Conservation (phyloP, 1,140 invertebrate genomes). For the Coelopa frigida region DNA sequence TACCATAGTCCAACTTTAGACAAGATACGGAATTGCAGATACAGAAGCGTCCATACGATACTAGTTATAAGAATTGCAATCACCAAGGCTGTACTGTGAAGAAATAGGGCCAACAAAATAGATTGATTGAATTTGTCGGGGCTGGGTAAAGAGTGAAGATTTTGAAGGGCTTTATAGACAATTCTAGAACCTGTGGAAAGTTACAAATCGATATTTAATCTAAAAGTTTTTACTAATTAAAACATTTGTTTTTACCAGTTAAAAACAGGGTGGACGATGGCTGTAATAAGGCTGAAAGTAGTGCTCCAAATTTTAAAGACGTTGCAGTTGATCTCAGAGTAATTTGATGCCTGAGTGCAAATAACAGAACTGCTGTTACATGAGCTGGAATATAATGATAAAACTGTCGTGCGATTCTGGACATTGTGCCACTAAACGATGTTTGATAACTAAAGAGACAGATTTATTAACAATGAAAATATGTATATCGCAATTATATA, state of each 20-base stretch:
- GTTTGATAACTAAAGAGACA: constrained; percentile 30
- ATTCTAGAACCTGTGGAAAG: constrained; percentile 25
- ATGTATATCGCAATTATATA: background rate
- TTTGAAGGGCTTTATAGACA: constrained; percentile 26
- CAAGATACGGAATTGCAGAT: constrained; percentile 25
- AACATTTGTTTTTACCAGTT: constrained; percentile 20
- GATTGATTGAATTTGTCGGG: constrained; percentile 24
- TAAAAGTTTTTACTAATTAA: constrained; percentile 6
- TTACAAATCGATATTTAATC: background rate
- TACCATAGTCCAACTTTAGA: constrained; percentile 24
- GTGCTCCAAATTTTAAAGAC: constrained; percentile 19
- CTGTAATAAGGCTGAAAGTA: constrained; percentile 17
- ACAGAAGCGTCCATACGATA: constrained; percentile 23
- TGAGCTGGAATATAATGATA: constrained; percentile 41
- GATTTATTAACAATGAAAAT: background rate
- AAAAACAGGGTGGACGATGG: constrained; percentile 30
- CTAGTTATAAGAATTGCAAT: constrained; percentile 22
- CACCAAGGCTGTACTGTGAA: constrained; percentile 29
- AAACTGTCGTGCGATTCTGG: constrained; percentile 30
- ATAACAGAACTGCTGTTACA: constrained; percentile 30
- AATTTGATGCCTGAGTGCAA: constrained; percentile 34
- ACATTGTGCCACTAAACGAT: constrained; percentile 28
- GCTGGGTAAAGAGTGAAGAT: constrained; percentile 16
- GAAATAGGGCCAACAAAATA: constrained; percentile 30
- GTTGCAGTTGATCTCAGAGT: constrained; percentile 20